Evolutionary conservation across 2,888 invertebrate genomes (phyloP), one percentile per base, ranked within the genome.

Genomic region (Lasioglossum lativentre): DNA sequence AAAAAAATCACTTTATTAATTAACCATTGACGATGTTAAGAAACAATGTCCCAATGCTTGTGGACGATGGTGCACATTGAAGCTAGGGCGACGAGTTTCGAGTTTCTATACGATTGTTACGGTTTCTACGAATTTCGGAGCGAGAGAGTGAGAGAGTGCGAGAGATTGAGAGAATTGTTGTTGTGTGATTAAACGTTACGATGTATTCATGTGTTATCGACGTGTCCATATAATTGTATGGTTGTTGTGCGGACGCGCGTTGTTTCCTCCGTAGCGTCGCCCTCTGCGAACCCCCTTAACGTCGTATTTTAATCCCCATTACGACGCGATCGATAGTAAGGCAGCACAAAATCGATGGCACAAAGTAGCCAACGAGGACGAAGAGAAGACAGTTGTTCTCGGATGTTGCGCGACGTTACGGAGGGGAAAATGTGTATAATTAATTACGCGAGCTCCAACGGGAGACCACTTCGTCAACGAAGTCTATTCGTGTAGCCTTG

Each of bases 171-270:
- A 63, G 30, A 63, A 16, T 63, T 63, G 63, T 70, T 70, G 78
- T 86, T 75, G 77, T n/a, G 47, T 52, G 76, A 45, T 74, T 71
- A 52, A 71, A 75, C 30, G 76, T 79, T 86, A 82, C 74, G 72
- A 75, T 75, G 72, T 78, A 81, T 78, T 73, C 81, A 38, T 73
- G 78, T 81, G 72, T 86, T 85, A 74, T 77, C 80, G 71, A 85
- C 68, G 77, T 84, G 84, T 85, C 85, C 85, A 56, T 85, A 80
- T 85, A 83, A 73, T 68, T 76, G 75, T 85, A 85, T 85, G 81
- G 59, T 66, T 85, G 86, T 86, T 68, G 40, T 59, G 75, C 63
- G 86, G 80, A 75, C 74, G 68, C 79, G 59, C 66, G 52, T 52
- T 52, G 52, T 52, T 63, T 6, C 63, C 63, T 27, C 30, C 63